Evolutionary conservation across 2,888 invertebrate species (phyloP).

Genomic region (Dynastes tityus): DNA sequence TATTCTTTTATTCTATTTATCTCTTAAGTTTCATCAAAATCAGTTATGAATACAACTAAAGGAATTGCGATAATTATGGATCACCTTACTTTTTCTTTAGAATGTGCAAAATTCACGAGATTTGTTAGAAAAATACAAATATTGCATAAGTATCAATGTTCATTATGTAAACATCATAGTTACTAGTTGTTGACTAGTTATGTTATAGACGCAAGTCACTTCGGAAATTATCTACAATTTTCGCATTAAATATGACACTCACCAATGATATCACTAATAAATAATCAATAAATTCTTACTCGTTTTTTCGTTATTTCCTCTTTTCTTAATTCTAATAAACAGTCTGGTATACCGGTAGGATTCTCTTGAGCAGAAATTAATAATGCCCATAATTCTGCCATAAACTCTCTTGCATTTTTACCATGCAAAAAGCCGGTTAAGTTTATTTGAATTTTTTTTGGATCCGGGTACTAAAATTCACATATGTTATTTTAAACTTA

Average conservation of each 20-base stretch:
- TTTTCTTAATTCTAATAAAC: slow-evolving; percentile 95
- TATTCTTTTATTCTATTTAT: too few species aligned
- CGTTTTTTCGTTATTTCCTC: slow-evolving; percentile 94
- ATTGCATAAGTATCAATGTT: too few species aligned
- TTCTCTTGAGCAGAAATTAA: slow-evolving; percentile 96
- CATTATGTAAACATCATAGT: too few species aligned
- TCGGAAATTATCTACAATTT: not conserved
- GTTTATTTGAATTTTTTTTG: slow-evolving; percentile 99
- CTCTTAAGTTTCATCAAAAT: too few species aligned
- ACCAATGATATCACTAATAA: not conserved
- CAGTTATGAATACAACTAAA: too few species aligned
- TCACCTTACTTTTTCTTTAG: too few species aligned
- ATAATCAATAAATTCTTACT: slow-evolving; percentile 71
- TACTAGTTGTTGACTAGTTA: not conserved
- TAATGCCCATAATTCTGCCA: slow-evolving; percentile 97
- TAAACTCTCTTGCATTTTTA: slow-evolving; percentile 96
- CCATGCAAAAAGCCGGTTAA: slow-evolving; percentile 99
- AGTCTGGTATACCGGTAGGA: slow-evolving; percentile 95
- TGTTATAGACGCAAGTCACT: not conserved
- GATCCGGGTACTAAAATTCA: slow-evolving; percentile 90
- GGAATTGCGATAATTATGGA: too few species aligned
- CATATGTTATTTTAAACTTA: slow-evolving; percentile 35
- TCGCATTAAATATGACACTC: slow-evolving; percentile 7
- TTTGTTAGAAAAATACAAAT: too few species aligned
- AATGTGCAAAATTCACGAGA: too few species aligned